Evolutionary conservation across 2,888 invertebrate genomes (phyloP).

Genomic region (Amiota communis): DNA sequence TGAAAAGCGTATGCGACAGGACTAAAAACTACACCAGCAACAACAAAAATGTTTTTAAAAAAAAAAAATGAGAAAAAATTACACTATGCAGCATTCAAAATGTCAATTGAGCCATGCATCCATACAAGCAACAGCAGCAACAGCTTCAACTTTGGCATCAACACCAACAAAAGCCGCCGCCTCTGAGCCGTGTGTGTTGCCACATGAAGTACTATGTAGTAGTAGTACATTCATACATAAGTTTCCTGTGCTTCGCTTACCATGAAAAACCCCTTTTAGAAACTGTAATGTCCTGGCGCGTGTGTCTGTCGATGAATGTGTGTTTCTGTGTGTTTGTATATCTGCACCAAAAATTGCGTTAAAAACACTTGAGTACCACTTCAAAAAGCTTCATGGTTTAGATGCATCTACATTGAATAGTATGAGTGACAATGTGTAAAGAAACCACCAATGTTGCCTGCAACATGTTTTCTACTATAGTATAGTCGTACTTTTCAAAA

Average conservation of each 20-base stretch:
- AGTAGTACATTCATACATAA: too few relatives aligned
- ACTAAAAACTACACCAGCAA: background rate
- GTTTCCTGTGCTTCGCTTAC: background rate
- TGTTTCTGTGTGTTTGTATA: background rate
- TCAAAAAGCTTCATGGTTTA: conserved; percentile 8
- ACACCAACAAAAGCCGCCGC: too few relatives aligned
- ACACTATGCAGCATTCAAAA: conserved; percentile 54
- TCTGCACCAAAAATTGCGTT: conserved; percentile 8
- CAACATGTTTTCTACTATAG: conserved; percentile 7
- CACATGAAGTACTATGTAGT: background rate
- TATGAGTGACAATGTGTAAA: background rate
- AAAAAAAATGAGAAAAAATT: conserved; percentile 4
- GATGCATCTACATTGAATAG: background rate
- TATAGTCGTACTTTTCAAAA: background rate
- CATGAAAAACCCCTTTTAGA: background rate
- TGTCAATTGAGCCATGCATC: conserved; percentile 65
- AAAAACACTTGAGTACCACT: conserved; percentile 26
- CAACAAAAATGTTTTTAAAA: too few relatives aligned
- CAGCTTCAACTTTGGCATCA: background rate
- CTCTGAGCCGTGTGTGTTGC: background rate
- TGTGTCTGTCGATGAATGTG: background rate
- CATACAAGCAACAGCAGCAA: conserved; percentile 47
- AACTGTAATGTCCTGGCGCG: background rate
- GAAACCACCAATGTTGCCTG: conserved; percentile 8
- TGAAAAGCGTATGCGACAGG: conserved; percentile 37